Conservation (phyloP, 2,113 vertebrate species). For the Paracanthobrama guichenoti region DNA sequence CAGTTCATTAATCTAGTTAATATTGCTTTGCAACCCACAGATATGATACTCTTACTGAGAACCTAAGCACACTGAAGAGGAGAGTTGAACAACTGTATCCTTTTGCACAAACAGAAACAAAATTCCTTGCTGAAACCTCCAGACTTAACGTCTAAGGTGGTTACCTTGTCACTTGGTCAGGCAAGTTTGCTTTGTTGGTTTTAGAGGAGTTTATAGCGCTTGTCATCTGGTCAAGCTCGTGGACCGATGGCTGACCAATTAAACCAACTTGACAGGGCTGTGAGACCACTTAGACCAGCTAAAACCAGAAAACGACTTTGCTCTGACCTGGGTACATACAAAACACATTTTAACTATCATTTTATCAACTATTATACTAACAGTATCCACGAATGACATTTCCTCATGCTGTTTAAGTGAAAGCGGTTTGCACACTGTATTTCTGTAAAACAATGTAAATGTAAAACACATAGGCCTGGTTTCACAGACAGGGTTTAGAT, state of each 20-base stretch:
- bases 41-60: slow-evolving; percentile 54
- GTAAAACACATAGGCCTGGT: no score
- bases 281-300: background rate
- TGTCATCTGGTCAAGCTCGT: background rate
- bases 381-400: no score
- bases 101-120: slow-evolving; percentile 1
- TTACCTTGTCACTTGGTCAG: background rate
- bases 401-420: no score
- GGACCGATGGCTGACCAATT: background rate
- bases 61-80: slow-evolving; percentile 55
- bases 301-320: background rate
- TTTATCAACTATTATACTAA: no score
- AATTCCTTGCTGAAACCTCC: background rate
- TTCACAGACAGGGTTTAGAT: no score
- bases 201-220: background rate
- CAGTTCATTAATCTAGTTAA: background rate
- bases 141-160: background rate
- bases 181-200: background rate
- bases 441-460: no score
- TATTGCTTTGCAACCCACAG: slow-evolving; percentile 38
- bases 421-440: no score
- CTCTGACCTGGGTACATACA: no score
- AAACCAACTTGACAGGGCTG: background rate
- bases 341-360: no score
- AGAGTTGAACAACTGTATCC: slow-evolving; percentile 61